Conservation (phyloP, 1,140 invertebrate genomes). For the Drosophila pallidifrons region DNA sequence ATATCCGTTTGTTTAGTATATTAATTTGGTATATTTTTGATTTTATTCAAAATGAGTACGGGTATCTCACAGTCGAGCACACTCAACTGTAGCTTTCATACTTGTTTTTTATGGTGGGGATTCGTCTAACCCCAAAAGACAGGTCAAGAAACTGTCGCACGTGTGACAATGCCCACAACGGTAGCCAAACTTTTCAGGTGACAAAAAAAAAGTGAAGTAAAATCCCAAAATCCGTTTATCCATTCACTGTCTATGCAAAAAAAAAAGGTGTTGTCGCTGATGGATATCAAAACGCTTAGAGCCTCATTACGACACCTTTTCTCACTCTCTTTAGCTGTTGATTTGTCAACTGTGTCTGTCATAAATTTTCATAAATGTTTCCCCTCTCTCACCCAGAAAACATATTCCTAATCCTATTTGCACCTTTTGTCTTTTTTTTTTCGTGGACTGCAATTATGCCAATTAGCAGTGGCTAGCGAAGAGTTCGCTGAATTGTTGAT, state of each 20-base stretch:
- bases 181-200: slow-evolving; percentile 29
- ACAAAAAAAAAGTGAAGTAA: slow-evolving; percentile 6
- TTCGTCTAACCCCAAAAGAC: slow-evolving; percentile 38
- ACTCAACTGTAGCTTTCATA: too few species aligned
- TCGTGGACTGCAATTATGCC: slow-evolving; percentile 31
- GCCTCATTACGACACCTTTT: slow-evolving; percentile 64
- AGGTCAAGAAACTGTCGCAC: slow-evolving; percentile 60
- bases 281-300: slow-evolving; percentile 57
- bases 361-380: slow-evolving; percentile 25
- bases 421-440: slow-evolving; percentile 5
- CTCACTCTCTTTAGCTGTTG: not conserved
- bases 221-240: slow-evolving; percentile 8
- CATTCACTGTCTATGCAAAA: slow-evolving; percentile 25
- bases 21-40: too few species aligned
- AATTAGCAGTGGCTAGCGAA: slow-evolving; percentile 54
- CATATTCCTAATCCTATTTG: not conserved
- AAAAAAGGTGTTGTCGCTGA: slow-evolving; percentile 40
- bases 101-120: slow-evolving; percentile 21
- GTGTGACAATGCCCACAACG: slow-evolving; percentile 42
- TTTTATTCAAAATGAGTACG: too few species aligned
- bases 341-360: slow-evolving; percentile 28
- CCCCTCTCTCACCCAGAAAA: not conserved
- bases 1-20: too few species aligned
- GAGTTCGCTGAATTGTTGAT: slow-evolving; percentile 31
- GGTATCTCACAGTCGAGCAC: too few species aligned